Evolutionary conservation across 2,888 invertebrate species (phyloP), one percentile per base, ranked within the genome.

Genomic region (Pandemis cinnamomeana): DNA sequence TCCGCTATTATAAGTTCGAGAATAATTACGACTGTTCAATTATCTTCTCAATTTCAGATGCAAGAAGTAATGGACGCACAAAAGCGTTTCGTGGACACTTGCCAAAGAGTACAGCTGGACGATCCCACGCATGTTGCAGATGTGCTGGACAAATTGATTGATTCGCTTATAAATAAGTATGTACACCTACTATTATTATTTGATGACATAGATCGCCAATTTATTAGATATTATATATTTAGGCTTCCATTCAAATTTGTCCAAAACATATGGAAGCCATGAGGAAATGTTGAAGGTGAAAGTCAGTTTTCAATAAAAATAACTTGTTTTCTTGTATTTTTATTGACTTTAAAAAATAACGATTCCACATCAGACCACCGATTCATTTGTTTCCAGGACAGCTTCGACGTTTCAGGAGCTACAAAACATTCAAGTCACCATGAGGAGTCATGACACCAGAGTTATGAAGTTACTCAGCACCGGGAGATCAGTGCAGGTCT

Each of bases 31-130:
- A 51, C 42, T 11, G 15, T 20, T 13, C 27, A 51, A 51, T 51
- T 51, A 51, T 51, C 51, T 46, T 46, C n/a, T 53, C 48, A 13
- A 27, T 88, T 86, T 75, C 85, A 95, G 89, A 95, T 96, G 86
- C 94, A 96, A 84, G 95, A 95, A 82, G 90, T 96, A 27, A 82
- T 96, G 72, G 91, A 95, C 44, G 95, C 95, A 5, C 96, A 96
- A 84, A 95, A 96, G 79, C 90, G 94, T 70, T 96, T 96, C 85
- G 90, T 96, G 66, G 95, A 96, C 84, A 96, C 96, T 20, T 96
- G 96, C 83, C 95, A 96, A 79, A 89, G 95, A 44, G 95, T 96
- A 61, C 96, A 96, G 83, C 95, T 95, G 80, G 95, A 96, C 79
- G 96, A 96, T 80, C 95, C 96, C 0, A 94, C 93, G 36, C 95